Conservation (phyloP, 37 sponge, comb jelly and placozoan genomes). For the Geodia barretti region DNA sequence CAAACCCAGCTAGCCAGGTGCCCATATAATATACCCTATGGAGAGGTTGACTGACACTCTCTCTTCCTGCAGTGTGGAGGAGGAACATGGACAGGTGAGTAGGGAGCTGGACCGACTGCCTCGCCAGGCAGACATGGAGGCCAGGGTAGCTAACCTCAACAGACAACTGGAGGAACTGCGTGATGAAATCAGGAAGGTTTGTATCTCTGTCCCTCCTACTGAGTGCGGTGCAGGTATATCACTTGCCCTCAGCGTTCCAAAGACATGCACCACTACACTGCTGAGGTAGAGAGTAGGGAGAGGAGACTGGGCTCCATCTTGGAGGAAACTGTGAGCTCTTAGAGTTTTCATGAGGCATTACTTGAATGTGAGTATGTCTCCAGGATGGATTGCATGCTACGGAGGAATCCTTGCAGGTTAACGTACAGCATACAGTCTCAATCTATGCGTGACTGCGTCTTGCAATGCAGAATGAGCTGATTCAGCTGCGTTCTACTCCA, state of each 20-base stretch:
- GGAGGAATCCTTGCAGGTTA: slow-evolving; percentile 11
- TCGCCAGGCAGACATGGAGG: slow-evolving; percentile 58
- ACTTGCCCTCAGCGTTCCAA: slow-evolving; percentile 18
- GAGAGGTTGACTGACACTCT: not conserved
- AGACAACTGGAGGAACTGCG: slow-evolving; percentile 32
- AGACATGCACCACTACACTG: slow-evolving; percentile 22
- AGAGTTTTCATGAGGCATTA: not conserved
- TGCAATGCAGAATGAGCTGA: slow-evolving; percentile 29
- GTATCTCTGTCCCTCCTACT: not conserved
- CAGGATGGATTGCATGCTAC: slow-evolving; percentile 12
- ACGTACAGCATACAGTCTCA: not conserved
- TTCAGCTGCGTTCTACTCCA: slow-evolving; percentile 25
- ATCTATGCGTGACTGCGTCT: not conserved
- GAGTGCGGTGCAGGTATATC: not conserved
- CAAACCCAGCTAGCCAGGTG: slow-evolving; percentile 52
- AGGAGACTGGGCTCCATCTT: not conserved
- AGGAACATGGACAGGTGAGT: slow-evolving; percentile 24
- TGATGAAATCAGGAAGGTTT: slow-evolving; percentile 38
- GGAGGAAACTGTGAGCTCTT: slow-evolving; percentile 32
- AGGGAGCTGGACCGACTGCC: slow-evolving; percentile 54
- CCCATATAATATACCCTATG: not conserved
- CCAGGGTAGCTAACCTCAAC: slow-evolving; percentile 14
- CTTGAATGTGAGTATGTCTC: not conserved
- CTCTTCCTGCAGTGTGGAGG: slow-evolving; percentile 41
- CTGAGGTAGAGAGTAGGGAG: slow-evolving; percentile 40